These are phyloP conservation scores for Neotoma lepida DNA, from an alignment of 2,113 vertebrate genomes.

Conservation along the genomic window DNA sequence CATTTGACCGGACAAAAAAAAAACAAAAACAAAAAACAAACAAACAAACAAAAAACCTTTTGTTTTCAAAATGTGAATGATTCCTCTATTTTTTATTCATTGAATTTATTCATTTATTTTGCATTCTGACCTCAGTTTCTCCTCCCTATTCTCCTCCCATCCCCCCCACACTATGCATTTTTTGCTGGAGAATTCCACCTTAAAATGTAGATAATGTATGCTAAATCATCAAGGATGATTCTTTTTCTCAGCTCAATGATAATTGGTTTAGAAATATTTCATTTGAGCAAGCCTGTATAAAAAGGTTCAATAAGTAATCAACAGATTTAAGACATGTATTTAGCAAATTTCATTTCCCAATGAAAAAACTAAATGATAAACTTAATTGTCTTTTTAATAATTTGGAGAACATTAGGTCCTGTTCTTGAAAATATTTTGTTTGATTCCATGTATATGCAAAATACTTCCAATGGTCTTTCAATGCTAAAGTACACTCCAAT, in stretches of 20 bases:
- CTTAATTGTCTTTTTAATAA: constrained; percentile 6
- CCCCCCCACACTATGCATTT: background rate
- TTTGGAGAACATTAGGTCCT: background rate
- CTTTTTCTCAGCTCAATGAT: background rate
- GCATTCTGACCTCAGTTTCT: background rate
- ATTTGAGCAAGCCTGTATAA: constrained; percentile 62
- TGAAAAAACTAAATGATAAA: background rate
- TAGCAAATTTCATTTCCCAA: background rate
- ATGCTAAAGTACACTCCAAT: background rate
- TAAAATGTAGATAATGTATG: constrained; percentile 21
- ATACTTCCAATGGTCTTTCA: background rate
- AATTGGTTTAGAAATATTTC: constrained; percentile 48
- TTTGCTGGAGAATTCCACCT: background rate
- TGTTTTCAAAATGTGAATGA: constrained; percentile 43
- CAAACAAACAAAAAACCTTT: too few species aligned
- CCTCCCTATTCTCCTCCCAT: background rate
- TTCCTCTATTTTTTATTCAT: background rate
- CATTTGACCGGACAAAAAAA: constrained; percentile 33
- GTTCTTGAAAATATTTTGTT: constrained; percentile 40
- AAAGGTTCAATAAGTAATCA: constrained; percentile 41
- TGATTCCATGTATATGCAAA: constrained; percentile 24
- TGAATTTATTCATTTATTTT: background rate
- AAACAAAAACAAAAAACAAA: too few species aligned
- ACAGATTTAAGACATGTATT: constrained; percentile 2
- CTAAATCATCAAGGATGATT: constrained; percentile 14